Evolutionary conservation across 2,797 vertebrate genomes (phyloP), one percentile per base, ranked within the genome.

Genomic region (Halcyon chelicuti): DNA sequence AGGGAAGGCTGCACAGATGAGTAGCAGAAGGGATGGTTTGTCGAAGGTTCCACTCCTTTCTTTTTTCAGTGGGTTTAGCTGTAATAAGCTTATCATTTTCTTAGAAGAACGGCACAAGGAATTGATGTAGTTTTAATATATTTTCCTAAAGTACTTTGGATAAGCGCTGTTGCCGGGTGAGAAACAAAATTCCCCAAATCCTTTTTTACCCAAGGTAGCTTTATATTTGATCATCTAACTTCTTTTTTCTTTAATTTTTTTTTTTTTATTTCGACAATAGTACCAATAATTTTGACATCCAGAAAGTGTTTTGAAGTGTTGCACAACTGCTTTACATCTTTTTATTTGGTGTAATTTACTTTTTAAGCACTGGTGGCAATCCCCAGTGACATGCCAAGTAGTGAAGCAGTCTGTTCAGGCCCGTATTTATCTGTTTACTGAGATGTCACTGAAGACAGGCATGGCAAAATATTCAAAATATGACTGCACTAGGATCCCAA

Each of bases 401-500:
- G 54, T 0, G 0, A 60, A 90, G 66, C 76, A 68, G 51, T 39
- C 78, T 85, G 23, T 42, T 75, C 74, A 90, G 82, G 49, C 62
- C 54, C 3, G 1, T n/a, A 5, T 49, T 79, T 2, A 5, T 33
- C 90, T 90, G 78, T 84, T 93, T 90, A 71, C 71, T 76, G 78
- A 77, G 92, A 68, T 73, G 76, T 91, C 58, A 35, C 75, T 87
- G 65, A 87, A 96, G 73, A 85, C 42, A 79, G 35, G 46, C 60
- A 51, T 44, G 46, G 70, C 79, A 79, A 70, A 94, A 77, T 72
- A 79, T 29, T 90, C 75, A 55, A 71, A 60, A 47, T 78, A 42
- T 6, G 31, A 39, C 76, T 92, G 51, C 2, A 1, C 51, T 78
- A 79, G 55, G 42, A 82, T 90, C 84, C 49, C 79, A 86, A 39